Base-by-base conservation (phyloP, 2,888 invertebrate genomes). In the Orchesella flavescens region DNA sequence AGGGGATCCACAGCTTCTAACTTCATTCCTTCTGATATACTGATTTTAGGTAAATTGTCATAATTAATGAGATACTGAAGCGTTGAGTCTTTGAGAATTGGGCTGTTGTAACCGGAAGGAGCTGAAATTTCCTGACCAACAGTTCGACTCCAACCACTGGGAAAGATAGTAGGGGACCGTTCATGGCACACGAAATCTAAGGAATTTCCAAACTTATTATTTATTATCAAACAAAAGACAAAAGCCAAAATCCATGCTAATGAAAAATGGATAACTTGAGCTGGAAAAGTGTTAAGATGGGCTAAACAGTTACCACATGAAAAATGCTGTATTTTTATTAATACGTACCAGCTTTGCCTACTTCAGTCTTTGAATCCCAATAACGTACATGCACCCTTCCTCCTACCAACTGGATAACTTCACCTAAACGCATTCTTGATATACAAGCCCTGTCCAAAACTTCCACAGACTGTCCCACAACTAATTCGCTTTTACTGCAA, bases 1-100 rank as follows among this genome's bases (percentile, higher is more conserved):
- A 99, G 91, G 0, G 98, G 99, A 92, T 99, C 98, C 78, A 99
- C 96, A 0, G 98, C 97, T 92, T 99, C 99, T 44, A 99, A 91
- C 90, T 97, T 98, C 96, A 97, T 96, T 63, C 97, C 97, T 88
- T 94, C 94, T 86, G 89, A 88, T 84, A 91, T 91, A 10, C 44
- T 71, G 9, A 79, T 68, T 24, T 66, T 77, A 43, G 79, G 81
- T 63, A 59, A 34, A 44, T 44, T 79, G 19, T 71, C 68, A 19
- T 46, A 75, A 43, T 44, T 46, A 1, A 74, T 73, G 13, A 63
- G 80, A 53, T 80, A 76, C 82, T 86, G 72, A 53, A 88, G 75
- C 5, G 82, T 76, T 53, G 76, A 55, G 23, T 75, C 34, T 80
- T 71, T 75, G 84, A 90, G 89, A 72, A 89, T 84, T 15, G 87